These are phyloP conservation scores for Todiramphus chloris DNA, from an alignment of 2,113 vertebrate genomes.

Conservation along the genomic window DNA sequence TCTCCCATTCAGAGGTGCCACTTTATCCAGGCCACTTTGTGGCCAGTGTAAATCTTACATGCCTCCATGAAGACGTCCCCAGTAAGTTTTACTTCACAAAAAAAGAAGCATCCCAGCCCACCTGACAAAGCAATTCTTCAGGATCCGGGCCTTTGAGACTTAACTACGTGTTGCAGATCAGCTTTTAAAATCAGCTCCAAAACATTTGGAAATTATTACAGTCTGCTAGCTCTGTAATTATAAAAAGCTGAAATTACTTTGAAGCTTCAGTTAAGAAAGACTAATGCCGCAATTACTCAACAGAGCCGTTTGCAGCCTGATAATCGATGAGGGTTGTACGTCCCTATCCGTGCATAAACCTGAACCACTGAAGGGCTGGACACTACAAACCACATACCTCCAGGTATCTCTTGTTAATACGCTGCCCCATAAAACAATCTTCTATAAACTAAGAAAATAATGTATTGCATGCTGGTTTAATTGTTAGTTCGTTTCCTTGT, in stretches of 20 bases:
- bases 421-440: conserved; percentile 16
- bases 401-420: neutral
- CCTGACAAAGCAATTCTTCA: neutral
- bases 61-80: neutral
- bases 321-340: neutral
- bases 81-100: neutral
- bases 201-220: conserved; percentile 64
- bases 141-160: neutral
- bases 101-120: neutral
- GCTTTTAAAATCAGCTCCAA: conserved; percentile 10
- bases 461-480: conserved; percentile 3
- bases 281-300: conserved; percentile 45
- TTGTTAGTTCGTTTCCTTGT: conserved; percentile 23
- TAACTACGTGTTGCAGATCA: neutral
- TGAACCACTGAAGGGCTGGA: neutral
- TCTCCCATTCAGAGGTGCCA: neutral
- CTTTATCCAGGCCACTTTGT: neutral
- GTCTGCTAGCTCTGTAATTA: conserved; percentile 56
- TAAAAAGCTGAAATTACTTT: conserved; percentile 61
- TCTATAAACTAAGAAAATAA: conserved; percentile 23
- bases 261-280: conserved; percentile 41
- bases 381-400: neutral
- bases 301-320: conserved; percentile 43
- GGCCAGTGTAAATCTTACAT: neutral
- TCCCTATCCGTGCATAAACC: neutral